Conservation (phyloP, 2,797 vertebrate genomes). For the Cynopterus sphinx region DNA sequence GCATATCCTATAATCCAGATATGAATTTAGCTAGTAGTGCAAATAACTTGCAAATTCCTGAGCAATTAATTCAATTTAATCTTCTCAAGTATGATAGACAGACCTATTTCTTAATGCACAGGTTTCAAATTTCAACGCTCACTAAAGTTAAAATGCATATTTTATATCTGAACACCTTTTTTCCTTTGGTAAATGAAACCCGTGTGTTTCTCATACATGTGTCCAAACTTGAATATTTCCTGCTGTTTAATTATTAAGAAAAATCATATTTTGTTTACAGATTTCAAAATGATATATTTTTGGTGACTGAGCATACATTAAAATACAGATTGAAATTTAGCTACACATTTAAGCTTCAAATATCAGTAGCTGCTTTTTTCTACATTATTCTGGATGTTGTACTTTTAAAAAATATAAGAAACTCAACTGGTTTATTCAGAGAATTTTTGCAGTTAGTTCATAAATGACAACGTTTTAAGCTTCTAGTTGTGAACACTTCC, state of each 20-base stretch:
- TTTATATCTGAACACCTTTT: neutral
- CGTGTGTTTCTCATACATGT: neutral
- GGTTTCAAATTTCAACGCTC: neutral
- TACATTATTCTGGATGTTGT: neutral
- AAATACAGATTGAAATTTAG: neutral
- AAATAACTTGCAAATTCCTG: neutral
- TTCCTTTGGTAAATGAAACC: neutral
- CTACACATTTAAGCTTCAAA: neutral
- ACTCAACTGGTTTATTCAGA: neutral
- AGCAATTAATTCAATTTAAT: neutral
- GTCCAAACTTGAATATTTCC: constrained; percentile 9
- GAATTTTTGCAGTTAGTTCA: neutral
- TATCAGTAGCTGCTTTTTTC: neutral
- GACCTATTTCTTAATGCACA: neutral
- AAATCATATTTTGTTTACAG: constrained; percentile 9
- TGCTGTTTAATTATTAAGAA: constrained; percentile 15
- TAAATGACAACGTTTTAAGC: neutral
- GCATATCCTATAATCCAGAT: neutral
- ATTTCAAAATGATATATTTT: constrained; percentile 15
- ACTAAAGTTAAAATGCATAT: neutral
- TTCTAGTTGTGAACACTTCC: neutral
- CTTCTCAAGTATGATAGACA: neutral
- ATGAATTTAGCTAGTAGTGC: neutral
- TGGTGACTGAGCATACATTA: neutral
- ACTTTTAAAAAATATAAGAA: neutral